Base-by-base conservation (phyloP, 2,888 invertebrate species). In the Ctenicera cuprea region DNA sequence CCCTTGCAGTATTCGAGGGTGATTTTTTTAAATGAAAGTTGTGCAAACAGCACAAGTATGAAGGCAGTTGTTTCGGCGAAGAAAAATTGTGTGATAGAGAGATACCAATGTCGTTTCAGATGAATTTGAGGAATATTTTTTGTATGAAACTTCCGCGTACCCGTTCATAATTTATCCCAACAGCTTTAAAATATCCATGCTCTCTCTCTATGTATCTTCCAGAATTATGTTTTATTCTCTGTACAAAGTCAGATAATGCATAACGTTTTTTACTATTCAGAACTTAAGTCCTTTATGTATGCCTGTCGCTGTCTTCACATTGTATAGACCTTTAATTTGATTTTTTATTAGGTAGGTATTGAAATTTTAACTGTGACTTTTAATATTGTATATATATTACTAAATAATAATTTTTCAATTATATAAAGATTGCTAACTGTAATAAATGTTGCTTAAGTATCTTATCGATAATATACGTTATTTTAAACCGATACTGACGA, bases 401-500 rank as follows among this genome's bases (percentile, higher is more conserved):
- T 18, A 57, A 30, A 16, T 57, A 65, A 61, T 66, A 72, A 72
- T 72, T 66, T 72, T 72, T 72, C 41, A 67, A 66, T 67, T 72
- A 41, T 63, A 43, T 37, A 12, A 68, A 48, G 12, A 63, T 63
- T 54, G 63, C 59, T 73, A 71, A 64, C 41, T 73, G 64, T 73
- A 69, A 54, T 73, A 73, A 69, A 43, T 73, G 73, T 73, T 64
- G 69, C 65, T 73, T 72, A 66, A 41, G 33, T 14, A 65, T 65
- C 18, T 52, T 68, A 62, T 62, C 18, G 62, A 62, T 62, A 45
- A 45, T 4, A 16, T 57, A 38, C 18, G 38, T 38, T 59, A 59
- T 59, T 59, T 59, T 59, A 59, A 20, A 59, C 12, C 7, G 18
- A 22, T 59, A 48, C 20, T 16, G 16, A 18, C 48, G 0, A 48